Evolutionary conservation across 2,888 invertebrate species (phyloP).

Genomic region (Podabrus alpinus): DNA sequence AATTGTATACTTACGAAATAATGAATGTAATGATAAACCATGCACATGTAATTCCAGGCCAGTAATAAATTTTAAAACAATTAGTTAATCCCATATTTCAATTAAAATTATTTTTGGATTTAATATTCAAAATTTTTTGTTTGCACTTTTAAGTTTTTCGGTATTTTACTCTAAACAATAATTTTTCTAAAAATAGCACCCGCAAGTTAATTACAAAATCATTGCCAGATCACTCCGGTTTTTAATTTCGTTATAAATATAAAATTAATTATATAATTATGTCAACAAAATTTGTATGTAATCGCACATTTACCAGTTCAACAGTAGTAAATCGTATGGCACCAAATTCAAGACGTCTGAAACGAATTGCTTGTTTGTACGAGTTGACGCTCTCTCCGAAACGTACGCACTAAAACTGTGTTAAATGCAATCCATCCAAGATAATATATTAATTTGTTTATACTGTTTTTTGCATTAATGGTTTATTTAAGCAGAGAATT

Average conservation of each 20-base stretch:
- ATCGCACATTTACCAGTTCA: not conserved
- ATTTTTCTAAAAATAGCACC: not conserved
- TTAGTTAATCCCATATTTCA: not conserved
- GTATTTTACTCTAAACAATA: not conserved
- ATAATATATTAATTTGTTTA: not conserved
- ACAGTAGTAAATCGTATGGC: not conserved
- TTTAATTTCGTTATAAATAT: not conserved
- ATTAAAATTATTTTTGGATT: not conserved
- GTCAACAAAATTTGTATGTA: not conserved
- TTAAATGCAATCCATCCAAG: not conserved
- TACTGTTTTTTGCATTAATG: not conserved
- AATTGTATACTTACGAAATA: conserved; percentile 18
- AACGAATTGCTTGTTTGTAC: not conserved
- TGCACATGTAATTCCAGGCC: conserved; percentile 6
- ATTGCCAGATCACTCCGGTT: not conserved
- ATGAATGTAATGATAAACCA: conserved; percentile 24
- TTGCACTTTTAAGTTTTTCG: not conserved
- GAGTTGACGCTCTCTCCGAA: not conserved
- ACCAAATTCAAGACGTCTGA: not conserved
- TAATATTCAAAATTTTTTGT: not conserved
- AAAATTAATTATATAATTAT: not conserved
- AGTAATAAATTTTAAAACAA: conserved; percentile 6
- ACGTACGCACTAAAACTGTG: not conserved
- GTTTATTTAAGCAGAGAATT: not conserved
- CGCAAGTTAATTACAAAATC: not conserved